phyloP scores from a whole-genome alignment of 2,113 vertebrate species.

The Centrocercus urophasianus region DNA sequence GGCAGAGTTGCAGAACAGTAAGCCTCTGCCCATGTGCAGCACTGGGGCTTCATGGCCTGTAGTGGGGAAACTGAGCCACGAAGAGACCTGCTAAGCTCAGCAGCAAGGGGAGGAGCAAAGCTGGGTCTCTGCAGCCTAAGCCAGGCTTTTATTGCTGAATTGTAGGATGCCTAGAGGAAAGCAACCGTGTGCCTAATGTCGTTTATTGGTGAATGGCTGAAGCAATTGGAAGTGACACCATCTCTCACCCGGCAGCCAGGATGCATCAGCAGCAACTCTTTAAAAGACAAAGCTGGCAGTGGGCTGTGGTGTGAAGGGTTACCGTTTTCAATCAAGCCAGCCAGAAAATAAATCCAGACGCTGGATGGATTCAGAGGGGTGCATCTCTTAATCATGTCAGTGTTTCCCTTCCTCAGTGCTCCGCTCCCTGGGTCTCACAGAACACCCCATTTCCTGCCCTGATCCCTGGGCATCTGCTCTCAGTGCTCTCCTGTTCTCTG shows the following conservation, averaged over 20 bases:
- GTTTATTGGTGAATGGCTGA: neutral
- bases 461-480: neutral
- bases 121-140: neutral
- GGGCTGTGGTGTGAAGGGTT: neutral
- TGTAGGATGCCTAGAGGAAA: neutral
- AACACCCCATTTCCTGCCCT: neutral
- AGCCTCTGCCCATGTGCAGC: neutral
- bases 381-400: neutral
- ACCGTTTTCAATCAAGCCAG: neutral
- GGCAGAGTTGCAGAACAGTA: neutral
- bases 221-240: neutral
- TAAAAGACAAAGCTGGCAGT: neutral
- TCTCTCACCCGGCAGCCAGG: neutral
- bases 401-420: neutral
- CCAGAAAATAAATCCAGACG: neutral
- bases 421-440: neutral
- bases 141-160: neutral
- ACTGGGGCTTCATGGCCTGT: neutral
- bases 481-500: neutral
- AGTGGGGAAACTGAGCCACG: neutral
- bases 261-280: neutral
- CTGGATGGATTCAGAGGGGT: neutral
- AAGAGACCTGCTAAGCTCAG: neutral
- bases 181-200: neutral
- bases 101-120: neutral